Conservation (phyloP, 2,888 invertebrate species). For the Monochamus alternatus region DNA sequence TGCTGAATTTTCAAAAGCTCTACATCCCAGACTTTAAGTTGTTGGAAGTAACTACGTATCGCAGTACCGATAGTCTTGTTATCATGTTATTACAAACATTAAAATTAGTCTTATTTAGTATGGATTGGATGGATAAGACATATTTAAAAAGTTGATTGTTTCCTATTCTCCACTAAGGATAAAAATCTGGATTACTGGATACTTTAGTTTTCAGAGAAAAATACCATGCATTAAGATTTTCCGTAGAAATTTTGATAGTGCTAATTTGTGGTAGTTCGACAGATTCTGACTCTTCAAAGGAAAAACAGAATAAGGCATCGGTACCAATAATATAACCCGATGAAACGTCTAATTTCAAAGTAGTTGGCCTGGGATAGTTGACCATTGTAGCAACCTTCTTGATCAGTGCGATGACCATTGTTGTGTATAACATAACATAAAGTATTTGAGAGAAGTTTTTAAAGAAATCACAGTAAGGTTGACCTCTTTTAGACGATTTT, state of each 20-base stretch:
- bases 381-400: slow-evolving; percentile 55
- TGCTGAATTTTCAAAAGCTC: too few relatives aligned
- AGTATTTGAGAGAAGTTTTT: slow-evolving; percentile 51
- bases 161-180: slow-evolving; percentile 40
- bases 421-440: slow-evolving; percentile 55
- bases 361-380: slow-evolving; percentile 53
- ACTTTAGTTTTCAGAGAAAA: slow-evolving; percentile 26
- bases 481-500: slow-evolving; percentile 43
- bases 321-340: too few relatives aligned
- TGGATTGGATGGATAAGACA: not conserved
- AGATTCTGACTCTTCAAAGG: not conserved
- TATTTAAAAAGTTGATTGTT: slow-evolving; percentile 8
- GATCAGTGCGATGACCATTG: slow-evolving; percentile 53
- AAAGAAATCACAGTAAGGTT: slow-evolving; percentile 57
- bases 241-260: slow-evolving; percentile 8
- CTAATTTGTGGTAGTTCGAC: not conserved
- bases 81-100: slow-evolving; percentile 30
- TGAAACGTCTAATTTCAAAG: slow-evolving; percentile 33
- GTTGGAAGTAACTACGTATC: slow-evolving; percentile 37
- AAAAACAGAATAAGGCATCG: slow-evolving; percentile 24
- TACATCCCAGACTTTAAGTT: too few relatives aligned
- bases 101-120: slow-evolving; percentile 20
- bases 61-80: slow-evolving; percentile 50
- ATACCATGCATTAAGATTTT: slow-evolving; percentile 35
- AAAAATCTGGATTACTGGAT: slow-evolving; percentile 24